These are phyloP conservation scores for Tetramorium simillimum DNA, from an alignment of 1,140 invertebrate species.

Conservation along the genomic window DNA sequence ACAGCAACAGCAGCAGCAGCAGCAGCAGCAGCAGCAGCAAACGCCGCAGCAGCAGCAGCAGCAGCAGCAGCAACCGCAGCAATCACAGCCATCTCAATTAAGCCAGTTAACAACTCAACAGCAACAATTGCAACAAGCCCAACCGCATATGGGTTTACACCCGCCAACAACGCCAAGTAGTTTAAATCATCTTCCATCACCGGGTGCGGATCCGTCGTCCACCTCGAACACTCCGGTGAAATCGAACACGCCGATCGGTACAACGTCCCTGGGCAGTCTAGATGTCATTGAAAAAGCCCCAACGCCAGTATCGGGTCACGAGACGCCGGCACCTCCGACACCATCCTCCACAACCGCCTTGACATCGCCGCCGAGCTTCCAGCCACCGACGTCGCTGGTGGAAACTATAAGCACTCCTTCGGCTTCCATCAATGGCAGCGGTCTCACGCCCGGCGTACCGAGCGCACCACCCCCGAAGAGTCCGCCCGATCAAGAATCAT, in stretches of 20 bases:
- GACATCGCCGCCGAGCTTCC: constrained; percentile 79
- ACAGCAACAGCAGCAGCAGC: constrained; percentile 81
- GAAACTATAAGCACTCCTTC: constrained; percentile 68
- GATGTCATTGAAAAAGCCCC: constrained; percentile 82
- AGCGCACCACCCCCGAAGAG: constrained; percentile 84
- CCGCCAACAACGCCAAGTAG: constrained; percentile 77
- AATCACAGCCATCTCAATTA: constrained; percentile 65
- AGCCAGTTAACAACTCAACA: constrained; percentile 72
- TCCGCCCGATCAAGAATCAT: constrained; percentile 87
- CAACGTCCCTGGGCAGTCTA: constrained; percentile 71
- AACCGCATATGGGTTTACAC: constrained; percentile 74
- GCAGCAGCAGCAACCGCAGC: constrained; percentile 64
- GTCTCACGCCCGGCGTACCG: constrained; percentile 65
- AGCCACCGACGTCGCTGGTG: constrained; percentile 71
- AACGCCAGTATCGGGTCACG: constrained; percentile 82
- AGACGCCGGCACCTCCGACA: constrained; percentile 83
- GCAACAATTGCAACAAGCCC: constrained; percentile 75
- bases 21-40: constrained; percentile 76
- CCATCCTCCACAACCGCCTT: constrained; percentile 82
- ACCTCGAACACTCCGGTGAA: constrained; percentile 81
- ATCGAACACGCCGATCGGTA: constrained; percentile 81
- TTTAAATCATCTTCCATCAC: constrained; percentile 84
- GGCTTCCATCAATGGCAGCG: constrained; percentile 70
- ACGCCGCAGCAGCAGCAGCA: constrained; percentile 70
- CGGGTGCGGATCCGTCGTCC: constrained; percentile 82